Conservation (phyloP, 2,113 vertebrate species). For the Ahaetulla prasina region DNA sequence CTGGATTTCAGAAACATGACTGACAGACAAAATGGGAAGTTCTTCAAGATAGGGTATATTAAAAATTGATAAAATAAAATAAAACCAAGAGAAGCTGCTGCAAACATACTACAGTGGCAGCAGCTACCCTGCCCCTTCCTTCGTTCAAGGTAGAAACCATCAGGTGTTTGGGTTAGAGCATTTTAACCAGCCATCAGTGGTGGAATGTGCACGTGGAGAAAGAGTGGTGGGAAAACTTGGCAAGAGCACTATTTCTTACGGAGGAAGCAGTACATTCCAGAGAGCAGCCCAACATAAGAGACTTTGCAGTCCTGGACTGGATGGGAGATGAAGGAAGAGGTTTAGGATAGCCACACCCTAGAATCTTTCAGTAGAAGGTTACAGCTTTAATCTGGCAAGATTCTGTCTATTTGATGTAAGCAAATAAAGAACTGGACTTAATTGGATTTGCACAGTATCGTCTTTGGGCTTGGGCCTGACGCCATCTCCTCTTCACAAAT, state of each 20-base stretch:
- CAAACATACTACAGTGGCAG: too few species aligned
- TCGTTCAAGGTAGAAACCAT: not conserved
- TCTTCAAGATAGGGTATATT: not conserved
- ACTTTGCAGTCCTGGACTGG: not conserved
- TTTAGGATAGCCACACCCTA: not conserved
- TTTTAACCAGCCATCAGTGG: not conserved
- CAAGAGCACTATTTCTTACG: not conserved
- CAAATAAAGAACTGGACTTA: not conserved
- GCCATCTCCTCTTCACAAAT: not conserved
- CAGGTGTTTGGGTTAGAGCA: not conserved
- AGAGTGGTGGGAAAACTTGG: not conserved
- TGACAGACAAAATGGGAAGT: not conserved
- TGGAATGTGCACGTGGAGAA: not conserved
- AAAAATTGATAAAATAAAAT: too few species aligned
- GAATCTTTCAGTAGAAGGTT: not conserved
- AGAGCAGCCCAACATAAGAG: not conserved
- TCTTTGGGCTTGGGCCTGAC: not conserved
- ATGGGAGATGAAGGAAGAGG: not conserved
- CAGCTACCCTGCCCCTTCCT: too few species aligned
- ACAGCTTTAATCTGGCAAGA: not conserved
- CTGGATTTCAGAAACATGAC: not conserved
- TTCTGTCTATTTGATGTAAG: not conserved
- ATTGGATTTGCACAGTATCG: not conserved
- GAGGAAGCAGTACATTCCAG: not conserved
- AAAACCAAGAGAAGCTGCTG: too few species aligned